A percentile compares a stretch with the other conserved stretches of the same genome.
These are phyloP conservation scores for Seira musarum DNA, from an alignment of 2,888 invertebrate genomes.

Conservation along the genomic window DNA sequence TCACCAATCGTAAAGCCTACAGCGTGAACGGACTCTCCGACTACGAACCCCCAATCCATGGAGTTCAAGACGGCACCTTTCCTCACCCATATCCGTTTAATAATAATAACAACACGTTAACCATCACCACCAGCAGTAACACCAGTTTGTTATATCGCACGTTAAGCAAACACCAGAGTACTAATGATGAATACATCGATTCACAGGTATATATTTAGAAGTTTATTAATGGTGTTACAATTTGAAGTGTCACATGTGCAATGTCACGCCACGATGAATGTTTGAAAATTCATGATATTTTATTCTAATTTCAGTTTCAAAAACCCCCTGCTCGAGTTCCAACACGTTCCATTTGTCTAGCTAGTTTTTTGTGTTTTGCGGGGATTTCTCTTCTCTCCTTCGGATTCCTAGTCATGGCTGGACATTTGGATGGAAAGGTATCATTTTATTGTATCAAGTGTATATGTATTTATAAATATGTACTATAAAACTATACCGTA, in stretches of 20 bases:
- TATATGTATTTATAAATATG: not conserved
- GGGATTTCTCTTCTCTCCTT: constrained; percentile 84
- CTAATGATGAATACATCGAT: constrained; percentile 67
- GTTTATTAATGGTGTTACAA: too few species aligned
- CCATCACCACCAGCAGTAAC: too few species aligned
- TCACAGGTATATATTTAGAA: too few species aligned
- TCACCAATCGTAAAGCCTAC: constrained; percentile 54
- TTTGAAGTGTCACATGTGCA: too few species aligned
- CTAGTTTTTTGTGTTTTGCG: constrained; percentile 83
- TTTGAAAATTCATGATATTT: not conserved
- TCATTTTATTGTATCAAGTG: too few species aligned
- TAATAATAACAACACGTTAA: not conserved
- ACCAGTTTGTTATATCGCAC: not conserved
- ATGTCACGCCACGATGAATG: not conserved
- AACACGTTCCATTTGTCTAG: constrained; percentile 87
- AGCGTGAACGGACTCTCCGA: not conserved
- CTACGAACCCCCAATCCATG: not conserved
- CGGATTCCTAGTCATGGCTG: constrained; percentile 85
- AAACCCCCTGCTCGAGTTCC: constrained; percentile 80
- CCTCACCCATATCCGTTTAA: not conserved
- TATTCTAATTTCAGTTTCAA: constrained; percentile 72
- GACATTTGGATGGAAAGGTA: constrained; percentile 84
- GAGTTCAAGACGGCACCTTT: too few species aligned
- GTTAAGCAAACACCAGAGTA: not conserved
- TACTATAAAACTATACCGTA: too few species aligned